These are phyloP conservation scores for Halcyon chelicuti DNA, from an alignment of 2,797 vertebrate species.

Conservation along the genomic window DNA sequence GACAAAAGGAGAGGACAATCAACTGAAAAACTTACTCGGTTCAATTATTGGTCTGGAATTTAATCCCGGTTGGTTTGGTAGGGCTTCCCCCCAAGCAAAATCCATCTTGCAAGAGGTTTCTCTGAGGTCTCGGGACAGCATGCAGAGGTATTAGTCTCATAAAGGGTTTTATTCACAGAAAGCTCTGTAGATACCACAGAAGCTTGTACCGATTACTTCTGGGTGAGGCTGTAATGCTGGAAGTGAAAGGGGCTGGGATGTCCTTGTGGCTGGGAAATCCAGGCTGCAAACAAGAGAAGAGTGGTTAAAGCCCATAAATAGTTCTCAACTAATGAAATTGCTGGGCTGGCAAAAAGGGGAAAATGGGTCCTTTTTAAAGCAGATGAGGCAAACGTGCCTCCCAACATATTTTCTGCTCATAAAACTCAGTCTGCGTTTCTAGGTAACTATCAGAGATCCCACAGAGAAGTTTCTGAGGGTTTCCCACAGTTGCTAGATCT, in stretches of 20 bases:
- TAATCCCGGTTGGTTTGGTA: neutral
- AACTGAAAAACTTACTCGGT: neutral
- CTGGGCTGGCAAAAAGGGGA: neutral
- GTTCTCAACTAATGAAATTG: conserved; percentile 57
- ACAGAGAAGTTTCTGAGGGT: neutral
- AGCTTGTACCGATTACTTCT: conserved; percentile 28
- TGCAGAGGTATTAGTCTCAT: neutral
- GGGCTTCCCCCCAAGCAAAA: neutral
- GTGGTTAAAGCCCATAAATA: conserved; percentile 55
- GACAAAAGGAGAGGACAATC: conserved; percentile 5
- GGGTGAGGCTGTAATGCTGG: neutral
- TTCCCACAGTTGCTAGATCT: neutral
- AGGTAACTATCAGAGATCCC: conserved; percentile 45
- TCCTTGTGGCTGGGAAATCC: neutral
- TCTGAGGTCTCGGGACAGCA: neutral
- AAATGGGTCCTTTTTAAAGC: conserved; percentile 53
- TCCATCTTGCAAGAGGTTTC: neutral
- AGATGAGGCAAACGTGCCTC: conserved; percentile 19
- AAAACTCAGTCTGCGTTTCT: conserved; percentile 62
- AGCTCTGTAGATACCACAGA: neutral
- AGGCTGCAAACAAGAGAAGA: conserved; percentile 24
- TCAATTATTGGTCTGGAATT: neutral
- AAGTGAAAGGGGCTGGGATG: conserved; percentile 34
- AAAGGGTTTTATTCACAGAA: conserved; percentile 16
- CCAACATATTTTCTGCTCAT: conserved; percentile 48